Percentiles rank a stretch among this genome's conserved stretches.
phyloP scores from a whole-genome alignment of 1,140 invertebrate species.

The Meloidogyne chitwoodi region DNA sequence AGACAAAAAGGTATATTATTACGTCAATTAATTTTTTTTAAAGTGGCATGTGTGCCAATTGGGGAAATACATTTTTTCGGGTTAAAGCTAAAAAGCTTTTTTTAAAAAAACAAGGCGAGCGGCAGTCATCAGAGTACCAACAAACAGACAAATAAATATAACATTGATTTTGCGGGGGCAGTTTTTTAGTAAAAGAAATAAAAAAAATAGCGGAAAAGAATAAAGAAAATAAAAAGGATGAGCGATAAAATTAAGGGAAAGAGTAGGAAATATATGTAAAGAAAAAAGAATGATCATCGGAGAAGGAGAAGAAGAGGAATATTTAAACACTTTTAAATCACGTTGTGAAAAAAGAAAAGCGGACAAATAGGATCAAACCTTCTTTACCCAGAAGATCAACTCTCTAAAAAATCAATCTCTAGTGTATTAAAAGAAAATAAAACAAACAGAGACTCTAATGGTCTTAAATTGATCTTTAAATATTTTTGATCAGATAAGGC shows the following conservation, averaged over 20 bases:
- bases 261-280: no score
- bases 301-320: background rate
- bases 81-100: background rate
- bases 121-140: background rate
- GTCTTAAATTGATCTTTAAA: no score
- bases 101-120: background rate
- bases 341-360: background rate
- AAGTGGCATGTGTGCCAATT: background rate
- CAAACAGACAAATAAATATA: no score
- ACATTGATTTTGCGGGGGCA: background rate
- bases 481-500: no score
- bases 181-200: background rate
- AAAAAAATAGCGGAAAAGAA: background rate
- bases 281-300: background rate
- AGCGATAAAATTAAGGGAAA: background rate
- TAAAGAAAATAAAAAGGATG: background rate
- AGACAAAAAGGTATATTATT: background rate
- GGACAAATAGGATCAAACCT: background rate
- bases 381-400: background rate
- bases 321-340: background rate
- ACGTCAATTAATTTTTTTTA: background rate
- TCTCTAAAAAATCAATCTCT: background rate
- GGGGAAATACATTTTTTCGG: background rate
- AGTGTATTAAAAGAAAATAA: no score
- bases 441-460: no score